Percentiles rank a stretch among this genome's conserved stretches.
phyloP scores from a whole-genome alignment of 2,113 vertebrate species.

The Eublepharis macularius region DNA sequence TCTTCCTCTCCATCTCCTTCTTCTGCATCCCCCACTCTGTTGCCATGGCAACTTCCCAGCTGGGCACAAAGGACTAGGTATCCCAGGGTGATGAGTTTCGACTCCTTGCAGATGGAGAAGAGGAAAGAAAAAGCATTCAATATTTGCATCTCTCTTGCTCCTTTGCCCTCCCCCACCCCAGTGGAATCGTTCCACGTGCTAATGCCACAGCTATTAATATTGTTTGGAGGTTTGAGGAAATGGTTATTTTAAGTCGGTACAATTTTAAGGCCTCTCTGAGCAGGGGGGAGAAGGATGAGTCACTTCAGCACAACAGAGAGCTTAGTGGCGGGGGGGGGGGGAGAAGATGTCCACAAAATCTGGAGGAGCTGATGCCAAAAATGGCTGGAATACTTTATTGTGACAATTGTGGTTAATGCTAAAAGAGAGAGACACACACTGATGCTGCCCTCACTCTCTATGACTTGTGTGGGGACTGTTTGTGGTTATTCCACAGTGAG shows the following conservation, averaged over 20 bases:
- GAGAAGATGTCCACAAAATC: neutral
- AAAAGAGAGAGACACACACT: neutral
- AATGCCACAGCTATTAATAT: neutral
- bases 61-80: neutral
- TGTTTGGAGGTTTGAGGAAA: neutral
- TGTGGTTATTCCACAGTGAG: neutral
- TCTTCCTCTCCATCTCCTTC: slow-evolving; percentile 27
- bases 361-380: neutral
- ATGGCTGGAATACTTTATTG: neutral
- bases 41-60: slow-evolving; percentile 24
- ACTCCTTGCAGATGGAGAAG: neutral
- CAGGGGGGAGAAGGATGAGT: slow-evolving; percentile 33
- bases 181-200: neutral
- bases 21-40: neutral
- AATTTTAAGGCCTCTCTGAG: slow-evolving; percentile 26
- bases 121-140: neutral
- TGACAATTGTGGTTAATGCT: too few relatives aligned
- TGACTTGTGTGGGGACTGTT: neutral
- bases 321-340: neutral
- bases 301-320: slow-evolving; percentile 25
- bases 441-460: too few relatives aligned
- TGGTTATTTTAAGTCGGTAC: neutral
- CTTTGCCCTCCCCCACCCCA: neutral
- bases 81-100: neutral
- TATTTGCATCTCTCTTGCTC: too few relatives aligned